phyloP scores from a whole-genome alignment of 2,888 invertebrate genomes.

The Drosophila paranaensis region DNA sequence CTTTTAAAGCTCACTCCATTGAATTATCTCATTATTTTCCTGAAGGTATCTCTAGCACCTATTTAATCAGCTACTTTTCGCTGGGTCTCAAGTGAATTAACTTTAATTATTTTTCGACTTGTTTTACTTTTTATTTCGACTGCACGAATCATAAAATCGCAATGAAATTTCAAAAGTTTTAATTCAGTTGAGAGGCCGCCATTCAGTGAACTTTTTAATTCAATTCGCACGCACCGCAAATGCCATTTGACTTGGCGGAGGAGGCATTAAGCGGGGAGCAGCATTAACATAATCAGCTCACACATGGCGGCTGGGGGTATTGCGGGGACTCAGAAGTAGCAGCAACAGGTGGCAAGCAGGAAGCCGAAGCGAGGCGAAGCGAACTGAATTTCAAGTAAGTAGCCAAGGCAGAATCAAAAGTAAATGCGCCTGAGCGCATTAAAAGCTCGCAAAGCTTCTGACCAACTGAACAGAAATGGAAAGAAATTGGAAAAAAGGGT shows the following conservation, averaged over 20 bases:
- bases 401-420: slow-evolving; percentile 41
- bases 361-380: slow-evolving; percentile 25
- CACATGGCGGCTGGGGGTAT: slow-evolving; percentile 37
- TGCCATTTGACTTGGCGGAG: slow-evolving; percentile 61
- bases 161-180: slow-evolving; percentile 68
- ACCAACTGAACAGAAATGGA: slow-evolving; percentile 38
- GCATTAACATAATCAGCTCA: slow-evolving; percentile 78
- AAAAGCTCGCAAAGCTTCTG: slow-evolving; percentile 54
- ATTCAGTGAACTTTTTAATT: slow-evolving; percentile 65
- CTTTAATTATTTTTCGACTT: slow-evolving; percentile 16
- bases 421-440: slow-evolving; percentile 71
- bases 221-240: slow-evolving; percentile 63
- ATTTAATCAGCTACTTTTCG: not conserved
- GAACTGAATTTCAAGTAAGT: slow-evolving; percentile 60
- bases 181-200: slow-evolving; percentile 68
- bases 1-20: not conserved
- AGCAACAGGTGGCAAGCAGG: slow-evolving; percentile 32
- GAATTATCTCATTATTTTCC: not conserved
- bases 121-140: slow-evolving; percentile 12
- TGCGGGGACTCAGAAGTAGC: not conserved
- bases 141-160: slow-evolving; percentile 65
- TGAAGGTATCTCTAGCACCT: not conserved
- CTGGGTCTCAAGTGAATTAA: not conserved
- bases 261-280: slow-evolving; percentile 60
- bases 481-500: slow-evolving; percentile 10